Evolutionary conservation across 2,888 invertebrate genomes (phyloP).

Genomic region (Herminia tarsipennalis): DNA sequence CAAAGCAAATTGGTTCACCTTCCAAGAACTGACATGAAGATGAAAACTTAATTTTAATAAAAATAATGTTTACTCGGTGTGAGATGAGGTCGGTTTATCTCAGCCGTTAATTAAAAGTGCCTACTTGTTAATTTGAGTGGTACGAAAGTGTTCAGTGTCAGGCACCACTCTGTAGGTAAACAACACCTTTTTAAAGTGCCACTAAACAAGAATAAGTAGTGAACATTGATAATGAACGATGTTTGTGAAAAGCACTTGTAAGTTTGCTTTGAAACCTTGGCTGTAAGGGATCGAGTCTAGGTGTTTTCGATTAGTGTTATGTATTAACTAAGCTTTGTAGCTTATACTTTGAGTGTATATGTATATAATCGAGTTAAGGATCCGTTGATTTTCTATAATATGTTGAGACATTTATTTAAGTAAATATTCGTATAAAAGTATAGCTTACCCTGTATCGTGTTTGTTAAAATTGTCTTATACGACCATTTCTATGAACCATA

Average conservation of each 20-base stretch:
- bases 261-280: neutral
- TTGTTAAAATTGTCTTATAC: no score
- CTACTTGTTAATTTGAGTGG: constrained; percentile 7
- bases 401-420: no score
- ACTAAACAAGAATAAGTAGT: constrained; percentile 16
- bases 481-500: no score
- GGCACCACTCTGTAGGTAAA: constrained; percentile 21
- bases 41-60: neutral
- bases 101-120: constrained; percentile 25
- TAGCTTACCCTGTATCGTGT: no score
- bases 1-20: no score
- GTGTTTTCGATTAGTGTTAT: no score
- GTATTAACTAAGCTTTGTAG: no score
- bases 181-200: constrained; percentile 30
- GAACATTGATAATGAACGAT: constrained; percentile 3
- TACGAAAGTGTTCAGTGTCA: constrained; percentile 17
- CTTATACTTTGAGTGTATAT: no score
- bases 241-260: neutral
- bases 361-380: no score
- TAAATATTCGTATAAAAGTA: no score
- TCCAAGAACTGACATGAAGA: neutral
- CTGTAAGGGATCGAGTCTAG: no score
- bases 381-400: no score
- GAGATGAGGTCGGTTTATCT: neutral
- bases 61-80: constrained; percentile 1